phyloP scores from a whole-genome alignment of 2,113 vertebrate genomes.

The Neomonachus schauinslandi region DNA sequence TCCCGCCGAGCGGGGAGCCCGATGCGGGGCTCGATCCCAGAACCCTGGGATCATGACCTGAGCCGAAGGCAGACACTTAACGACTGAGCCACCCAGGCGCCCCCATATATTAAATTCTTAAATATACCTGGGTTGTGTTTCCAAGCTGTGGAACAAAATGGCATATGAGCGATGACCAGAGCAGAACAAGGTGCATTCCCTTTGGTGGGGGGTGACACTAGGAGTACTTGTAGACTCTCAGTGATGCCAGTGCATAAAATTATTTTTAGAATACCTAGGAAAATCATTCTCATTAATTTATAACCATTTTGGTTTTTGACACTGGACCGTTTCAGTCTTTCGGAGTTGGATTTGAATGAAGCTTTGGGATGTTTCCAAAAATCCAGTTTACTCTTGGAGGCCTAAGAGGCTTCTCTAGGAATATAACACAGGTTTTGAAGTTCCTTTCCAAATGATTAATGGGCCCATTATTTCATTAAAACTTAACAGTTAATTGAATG shows the following conservation, averaged over 20 bases:
- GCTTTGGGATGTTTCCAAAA: background rate
- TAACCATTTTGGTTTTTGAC: background rate
- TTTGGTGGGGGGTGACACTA: background rate
- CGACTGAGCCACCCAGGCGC: too few species aligned
- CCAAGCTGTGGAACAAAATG: background rate
- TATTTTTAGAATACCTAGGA: background rate
- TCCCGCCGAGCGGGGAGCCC: too few species aligned
- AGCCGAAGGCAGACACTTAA: too few species aligned
- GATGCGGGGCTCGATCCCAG: too few species aligned
- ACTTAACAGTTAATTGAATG: background rate
- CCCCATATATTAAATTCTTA: slow-evolving; percentile 2
- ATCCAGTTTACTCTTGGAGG: background rate
- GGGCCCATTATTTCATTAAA: background rate
- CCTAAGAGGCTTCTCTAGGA: background rate
- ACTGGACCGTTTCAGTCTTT: background rate
- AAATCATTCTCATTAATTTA: background rate
- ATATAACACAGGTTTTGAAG: background rate
- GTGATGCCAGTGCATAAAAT: background rate
- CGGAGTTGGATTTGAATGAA: background rate
- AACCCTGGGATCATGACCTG: too few species aligned
- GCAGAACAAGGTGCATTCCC: background rate
- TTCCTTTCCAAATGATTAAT: background rate
- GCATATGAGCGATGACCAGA: background rate
- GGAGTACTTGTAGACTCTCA: background rate
- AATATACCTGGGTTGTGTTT: background rate